Evolutionary conservation across 1,140 invertebrate genomes (phyloP), one percentile per base, ranked within the genome.

Genomic region (Penaeus japonicus): DNA sequence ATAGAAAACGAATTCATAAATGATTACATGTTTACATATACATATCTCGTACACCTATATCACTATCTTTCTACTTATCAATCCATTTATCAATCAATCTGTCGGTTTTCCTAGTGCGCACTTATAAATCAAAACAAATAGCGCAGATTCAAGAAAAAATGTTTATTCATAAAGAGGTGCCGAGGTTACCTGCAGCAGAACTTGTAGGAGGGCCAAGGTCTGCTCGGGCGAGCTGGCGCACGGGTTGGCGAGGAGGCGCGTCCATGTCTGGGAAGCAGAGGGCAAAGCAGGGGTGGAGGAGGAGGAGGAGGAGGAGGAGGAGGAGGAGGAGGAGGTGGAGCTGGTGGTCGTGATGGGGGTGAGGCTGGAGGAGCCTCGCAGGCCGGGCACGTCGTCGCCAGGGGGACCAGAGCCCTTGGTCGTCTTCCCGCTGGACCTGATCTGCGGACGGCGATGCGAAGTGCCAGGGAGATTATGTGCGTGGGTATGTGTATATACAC

Each of bases 141-240:
- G 10, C 5, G 47, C 47, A 47, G n/a, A n/a, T n/a, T n/a, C n/a
- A n/a, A n/a, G n/a, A n/a, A n/a, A n/a, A n/a, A n/a, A n/a, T n/a
- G n/a, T n/a, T n/a, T n/a, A n/a, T n/a, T n/a, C n/a, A n/a, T n/a
- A n/a, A n/a, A n/a, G n/a, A n/a, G n/a, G 4, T 12, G 47, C 4
- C 47, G 10, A 47, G 47, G 35, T 7, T 47, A 84, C 86, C 86
- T 88, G 86, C 24, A 88, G 65, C 22, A 81, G 80, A 53, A 88
- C 47, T 39, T 88, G 86, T 5, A 88, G 35, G 18, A 88, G 70
- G 10, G 86, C 86, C 62, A 88, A 55, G 22, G 86, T 83, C 4
- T 88, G 86, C 17, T 88, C 86, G 53, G 70, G 86, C 2, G 30
- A 20, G 15, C 54, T 24, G 27, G 80, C 30, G 17, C 80, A 80